These are phyloP conservation scores for Calameuta filiformis DNA, from an alignment of 2,888 invertebrate species.

Conservation along the genomic window DNA sequence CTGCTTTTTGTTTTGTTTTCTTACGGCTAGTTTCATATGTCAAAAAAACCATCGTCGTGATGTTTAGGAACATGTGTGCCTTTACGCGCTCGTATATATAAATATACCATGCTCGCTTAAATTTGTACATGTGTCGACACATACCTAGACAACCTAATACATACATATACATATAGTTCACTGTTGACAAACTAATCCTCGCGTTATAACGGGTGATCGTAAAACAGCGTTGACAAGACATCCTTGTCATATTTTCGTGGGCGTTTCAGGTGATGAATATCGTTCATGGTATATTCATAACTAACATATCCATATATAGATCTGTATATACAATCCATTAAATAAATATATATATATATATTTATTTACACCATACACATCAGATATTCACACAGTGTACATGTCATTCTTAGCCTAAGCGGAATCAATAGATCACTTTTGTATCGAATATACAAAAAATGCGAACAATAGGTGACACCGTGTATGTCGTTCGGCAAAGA, in stretches of 20 bases:
- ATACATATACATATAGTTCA: neutral
- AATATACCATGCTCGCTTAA: neutral
- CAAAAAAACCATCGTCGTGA: neutral
- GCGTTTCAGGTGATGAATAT: conserved; percentile 51
- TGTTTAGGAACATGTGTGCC: neutral
- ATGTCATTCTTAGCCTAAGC: conserved; percentile 4
- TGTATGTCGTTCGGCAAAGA: neutral
- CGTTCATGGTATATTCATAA: conserved; percentile 26
- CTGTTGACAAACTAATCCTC: conserved; percentile 62
- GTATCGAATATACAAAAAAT: neutral
- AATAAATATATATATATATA: no score
- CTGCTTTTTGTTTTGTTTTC: neutral
- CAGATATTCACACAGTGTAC: neutral
- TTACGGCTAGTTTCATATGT: neutral
- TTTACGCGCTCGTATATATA: neutral
- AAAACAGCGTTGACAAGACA: conserved; percentile 54
- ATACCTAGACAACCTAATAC: neutral
- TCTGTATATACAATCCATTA: neutral
- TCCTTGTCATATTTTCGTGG: conserved; percentile 51
- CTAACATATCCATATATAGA: neutral
- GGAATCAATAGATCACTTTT: conserved; percentile 30
- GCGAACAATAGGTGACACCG: neutral
- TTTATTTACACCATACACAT: neutral
- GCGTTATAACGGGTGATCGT: conserved; percentile 52
- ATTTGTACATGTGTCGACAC: neutral